Evolutionary conservation across 1,140 invertebrate species (phyloP).

Genomic region (Aradophagus sp.): DNA sequence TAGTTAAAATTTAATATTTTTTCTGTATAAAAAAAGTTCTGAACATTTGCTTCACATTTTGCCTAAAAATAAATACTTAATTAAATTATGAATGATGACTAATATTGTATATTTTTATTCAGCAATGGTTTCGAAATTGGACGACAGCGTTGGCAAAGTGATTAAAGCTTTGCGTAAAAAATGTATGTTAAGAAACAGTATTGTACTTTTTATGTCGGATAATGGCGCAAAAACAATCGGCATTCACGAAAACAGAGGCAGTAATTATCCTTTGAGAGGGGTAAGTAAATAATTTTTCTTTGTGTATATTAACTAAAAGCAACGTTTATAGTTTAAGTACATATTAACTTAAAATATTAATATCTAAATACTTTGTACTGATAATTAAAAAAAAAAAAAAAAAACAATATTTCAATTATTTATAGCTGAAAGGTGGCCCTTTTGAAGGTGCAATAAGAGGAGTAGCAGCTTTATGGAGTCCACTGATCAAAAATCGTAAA

Average conservation of each 20-base stretch:
- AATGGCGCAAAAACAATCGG: slow-evolving; percentile 87
- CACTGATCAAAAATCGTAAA: slow-evolving; percentile 77
- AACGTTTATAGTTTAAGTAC: neutral
- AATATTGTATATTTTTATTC: slow-evolving; percentile 17
- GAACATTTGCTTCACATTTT: too few species aligned
- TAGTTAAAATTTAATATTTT: too few species aligned
- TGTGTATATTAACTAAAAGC: neutral
- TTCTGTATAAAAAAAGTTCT: too few species aligned
- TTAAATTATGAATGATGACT: too few species aligned
- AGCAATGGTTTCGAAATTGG: slow-evolving; percentile 92
- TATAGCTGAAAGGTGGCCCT: slow-evolving; percentile 84
- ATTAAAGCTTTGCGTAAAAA: slow-evolving; percentile 80
- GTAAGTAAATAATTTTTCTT: slow-evolving; percentile 71
- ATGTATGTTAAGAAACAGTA: slow-evolving; percentile 82
- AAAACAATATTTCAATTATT: slow-evolving; percentile 37
- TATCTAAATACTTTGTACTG: neutral
- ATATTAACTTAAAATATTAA: too few species aligned
- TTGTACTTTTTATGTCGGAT: slow-evolving; percentile 85
- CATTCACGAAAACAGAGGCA: slow-evolving; percentile 84
- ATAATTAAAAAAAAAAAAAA: too few species aligned
- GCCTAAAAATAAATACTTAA: too few species aligned
- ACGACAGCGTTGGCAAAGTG: slow-evolving; percentile 88
- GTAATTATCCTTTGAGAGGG: slow-evolving; percentile 91
- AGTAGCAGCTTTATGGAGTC: slow-evolving; percentile 87
- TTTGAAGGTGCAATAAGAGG: slow-evolving; percentile 91